Evolutionary conservation across 92 coral and sea anemone species (phyloP).

Genomic region (Pocillopora grandis): DNA sequence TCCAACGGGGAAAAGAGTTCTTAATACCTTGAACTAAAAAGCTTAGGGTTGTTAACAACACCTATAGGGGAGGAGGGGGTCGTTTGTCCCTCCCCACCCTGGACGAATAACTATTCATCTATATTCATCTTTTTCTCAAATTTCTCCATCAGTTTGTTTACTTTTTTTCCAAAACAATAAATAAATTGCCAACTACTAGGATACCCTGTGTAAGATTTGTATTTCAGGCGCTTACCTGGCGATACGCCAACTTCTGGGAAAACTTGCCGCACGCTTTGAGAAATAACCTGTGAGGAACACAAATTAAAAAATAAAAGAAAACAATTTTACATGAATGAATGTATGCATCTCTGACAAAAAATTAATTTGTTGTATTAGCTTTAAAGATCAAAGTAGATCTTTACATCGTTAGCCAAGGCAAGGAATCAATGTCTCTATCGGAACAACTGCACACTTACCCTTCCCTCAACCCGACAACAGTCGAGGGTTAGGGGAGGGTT

Average conservation of each 20-base stretch:
- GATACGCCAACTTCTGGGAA: constrained; percentile 80
- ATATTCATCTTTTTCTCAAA: too few relatives aligned
- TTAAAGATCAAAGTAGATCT: not conserved
- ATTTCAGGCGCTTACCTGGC: constrained; percentile 51
- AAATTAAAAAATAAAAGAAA: not conserved
- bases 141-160: too few relatives aligned
- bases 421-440: too few relatives aligned
- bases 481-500: too few relatives aligned
- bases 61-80: not conserved
- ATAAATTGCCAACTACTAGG: not conserved
- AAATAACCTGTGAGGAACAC: constrained; percentile 52
- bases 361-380: too few relatives aligned
- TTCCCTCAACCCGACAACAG: too few relatives aligned
- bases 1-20: not conserved
- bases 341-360: not conserved
- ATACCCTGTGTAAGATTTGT: not conserved
- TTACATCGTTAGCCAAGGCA: too few relatives aligned
- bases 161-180: too few relatives aligned
- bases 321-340: not conserved
- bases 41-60: too few relatives aligned
- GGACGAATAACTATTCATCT: too few relatives aligned
- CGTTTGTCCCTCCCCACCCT: not conserved
- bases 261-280: constrained; percentile 75
- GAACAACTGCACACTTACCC: too few relatives aligned
- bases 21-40: not conserved